A percentile compares a stretch with the other conserved stretches of the same genome.
Conservation (phyloP, 1,140 invertebrate species). For the Bombus impatiens region DNA sequence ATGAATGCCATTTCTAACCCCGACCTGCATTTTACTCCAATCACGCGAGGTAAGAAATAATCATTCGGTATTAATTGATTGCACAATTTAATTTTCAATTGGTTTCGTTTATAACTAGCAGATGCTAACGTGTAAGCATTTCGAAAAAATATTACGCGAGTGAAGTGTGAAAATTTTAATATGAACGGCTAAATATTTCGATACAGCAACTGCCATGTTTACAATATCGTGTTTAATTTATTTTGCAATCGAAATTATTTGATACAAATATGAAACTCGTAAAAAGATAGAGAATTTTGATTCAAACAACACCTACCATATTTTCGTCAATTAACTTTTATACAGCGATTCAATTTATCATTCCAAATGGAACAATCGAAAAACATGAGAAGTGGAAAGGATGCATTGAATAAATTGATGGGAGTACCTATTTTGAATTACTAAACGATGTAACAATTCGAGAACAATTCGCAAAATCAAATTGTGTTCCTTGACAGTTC, state of each 20-base stretch:
- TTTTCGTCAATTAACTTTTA: neutral
- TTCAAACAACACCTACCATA: neutral
- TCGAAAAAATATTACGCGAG: neutral
- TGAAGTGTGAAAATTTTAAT: neutral
- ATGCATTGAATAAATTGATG: too few relatives aligned
- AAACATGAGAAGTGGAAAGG: neutral
- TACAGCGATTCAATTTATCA: neutral
- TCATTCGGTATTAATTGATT: conserved; percentile 9
- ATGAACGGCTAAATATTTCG: neutral
- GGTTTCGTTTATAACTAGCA: neutral
- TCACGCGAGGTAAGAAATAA: neutral
- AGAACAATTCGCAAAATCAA: neutral
- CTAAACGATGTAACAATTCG: neutral
- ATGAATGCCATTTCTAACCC: conserved; percentile 11
- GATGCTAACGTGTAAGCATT: neutral
- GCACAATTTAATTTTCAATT: conserved; percentile 4
- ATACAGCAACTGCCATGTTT: neutral
- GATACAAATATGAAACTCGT: neutral
- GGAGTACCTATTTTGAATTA: too few relatives aligned
- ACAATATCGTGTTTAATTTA: neutral
- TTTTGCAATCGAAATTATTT: neutral
- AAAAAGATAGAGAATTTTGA: neutral
- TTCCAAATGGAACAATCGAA: neutral
- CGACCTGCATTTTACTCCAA: conserved; percentile 10
- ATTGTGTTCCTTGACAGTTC: neutral